These are phyloP conservation scores for Numenius phaeopus DNA, from an alignment of 2,797 vertebrate genomes.

Conservation along the genomic window DNA sequence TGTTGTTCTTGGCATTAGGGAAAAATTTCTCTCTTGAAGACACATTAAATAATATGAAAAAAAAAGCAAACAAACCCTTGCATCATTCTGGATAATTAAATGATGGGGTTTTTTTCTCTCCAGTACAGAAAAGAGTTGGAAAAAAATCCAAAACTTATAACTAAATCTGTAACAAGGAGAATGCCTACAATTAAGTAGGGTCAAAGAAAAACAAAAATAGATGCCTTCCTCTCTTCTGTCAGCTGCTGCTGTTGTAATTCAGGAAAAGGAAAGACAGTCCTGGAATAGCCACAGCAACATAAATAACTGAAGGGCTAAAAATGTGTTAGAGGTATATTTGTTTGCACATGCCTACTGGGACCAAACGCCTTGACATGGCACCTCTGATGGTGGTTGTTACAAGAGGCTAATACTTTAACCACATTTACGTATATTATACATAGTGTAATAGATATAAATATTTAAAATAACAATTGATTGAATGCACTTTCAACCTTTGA, in stretches of 20 bases:
- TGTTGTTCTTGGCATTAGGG: not conserved
- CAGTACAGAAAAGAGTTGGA: not conserved
- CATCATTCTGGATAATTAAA: not conserved
- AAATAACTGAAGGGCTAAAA: not conserved
- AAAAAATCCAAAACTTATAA: not conserved
- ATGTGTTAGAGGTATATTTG: not conserved
- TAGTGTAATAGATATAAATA: not conserved
- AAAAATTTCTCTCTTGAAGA: not conserved
- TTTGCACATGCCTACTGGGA: not conserved
- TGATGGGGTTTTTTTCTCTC: not conserved
- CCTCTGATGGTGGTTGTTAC: not conserved
- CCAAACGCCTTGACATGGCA: not conserved
- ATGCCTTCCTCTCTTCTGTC: not conserved
- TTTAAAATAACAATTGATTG: not conserved
- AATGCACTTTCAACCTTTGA: not conserved
- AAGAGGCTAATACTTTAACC: not conserved
- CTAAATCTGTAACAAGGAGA: not conserved
- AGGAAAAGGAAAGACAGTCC: not conserved
- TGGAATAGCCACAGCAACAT: not conserved
- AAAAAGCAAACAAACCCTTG: rapidly evolving
- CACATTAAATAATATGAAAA: not conserved
- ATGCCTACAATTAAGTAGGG: not conserved
- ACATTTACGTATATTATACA: not conserved
- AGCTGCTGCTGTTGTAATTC: not conserved
- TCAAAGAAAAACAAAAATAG: not conserved